Evolutionary conservation across 2,113 vertebrate genomes (phyloP).

Genomic region (Casuarius casuarius): DNA sequence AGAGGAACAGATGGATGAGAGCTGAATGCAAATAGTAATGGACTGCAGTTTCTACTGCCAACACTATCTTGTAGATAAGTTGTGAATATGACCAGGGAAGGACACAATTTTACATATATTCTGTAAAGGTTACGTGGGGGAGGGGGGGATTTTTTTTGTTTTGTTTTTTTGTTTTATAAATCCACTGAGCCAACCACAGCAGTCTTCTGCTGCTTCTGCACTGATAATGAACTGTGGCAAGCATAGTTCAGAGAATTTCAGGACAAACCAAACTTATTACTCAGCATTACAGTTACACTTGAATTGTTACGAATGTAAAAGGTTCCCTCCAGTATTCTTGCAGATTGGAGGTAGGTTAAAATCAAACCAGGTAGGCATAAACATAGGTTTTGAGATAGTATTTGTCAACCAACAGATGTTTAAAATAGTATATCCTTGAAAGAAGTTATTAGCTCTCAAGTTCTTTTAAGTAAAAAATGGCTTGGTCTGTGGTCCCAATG

Average conservation of each 20-base stretch:
- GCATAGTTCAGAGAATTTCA: constrained; percentile 59
- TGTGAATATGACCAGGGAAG: constrained; percentile 76
- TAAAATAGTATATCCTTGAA: constrained; percentile 68
- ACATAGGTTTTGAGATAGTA: constrained; percentile 58
- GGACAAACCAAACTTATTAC: constrained; percentile 74
- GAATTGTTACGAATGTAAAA: constrained; percentile 73
- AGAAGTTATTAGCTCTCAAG: constrained; percentile 76
- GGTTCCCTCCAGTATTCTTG: constrained; percentile 46
- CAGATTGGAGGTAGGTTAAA: constrained; percentile 58
- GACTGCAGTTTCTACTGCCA: constrained; percentile 68
- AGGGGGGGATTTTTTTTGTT: not conserved
- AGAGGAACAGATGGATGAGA: constrained; percentile 76
- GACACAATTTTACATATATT: constrained; percentile 60
- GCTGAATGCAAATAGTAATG: constrained; percentile 74
- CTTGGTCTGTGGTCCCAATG: constrained; percentile 56
- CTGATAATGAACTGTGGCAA: constrained; percentile 78
- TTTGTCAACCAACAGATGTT: constrained; percentile 63
- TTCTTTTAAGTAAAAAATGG: constrained; percentile 52
- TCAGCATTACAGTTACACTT: constrained; percentile 81
- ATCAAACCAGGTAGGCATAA: constrained; percentile 54
- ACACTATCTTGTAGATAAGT: constrained; percentile 78
- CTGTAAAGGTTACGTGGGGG: constrained; percentile 69
- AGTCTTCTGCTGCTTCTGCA: constrained; percentile 81
- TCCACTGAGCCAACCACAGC: constrained; percentile 82
- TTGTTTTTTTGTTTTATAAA: constrained; percentile 70